phyloP scores from a whole-genome alignment of 2,888 invertebrate species.

The Allolobophora icterica region DNA sequence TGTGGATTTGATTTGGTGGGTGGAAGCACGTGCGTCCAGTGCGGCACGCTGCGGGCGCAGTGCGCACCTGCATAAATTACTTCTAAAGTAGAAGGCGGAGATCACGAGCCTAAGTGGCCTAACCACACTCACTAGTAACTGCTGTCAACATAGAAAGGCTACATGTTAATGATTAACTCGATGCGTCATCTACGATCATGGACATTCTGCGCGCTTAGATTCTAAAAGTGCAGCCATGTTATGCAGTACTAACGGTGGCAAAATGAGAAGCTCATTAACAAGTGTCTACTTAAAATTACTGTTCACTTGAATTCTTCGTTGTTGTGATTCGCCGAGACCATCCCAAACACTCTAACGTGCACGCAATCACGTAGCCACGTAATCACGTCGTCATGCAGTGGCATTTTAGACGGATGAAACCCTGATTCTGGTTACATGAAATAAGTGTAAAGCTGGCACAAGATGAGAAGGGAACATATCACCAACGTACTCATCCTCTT shows the following conservation, averaged over 20 bases:
- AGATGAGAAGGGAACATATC: background rate
- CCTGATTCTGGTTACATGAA: background rate
- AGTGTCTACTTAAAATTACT: background rate
- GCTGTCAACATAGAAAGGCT: too few species aligned
- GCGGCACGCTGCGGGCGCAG: too few species aligned
- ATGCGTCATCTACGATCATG: too few species aligned
- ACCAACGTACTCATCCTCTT: background rate
- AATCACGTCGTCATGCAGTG: background rate
- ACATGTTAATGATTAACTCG: too few species aligned
- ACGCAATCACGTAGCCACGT: background rate
- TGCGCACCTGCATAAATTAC: too few species aligned
- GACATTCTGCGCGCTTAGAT: too few species aligned
- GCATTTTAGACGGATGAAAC: background rate
- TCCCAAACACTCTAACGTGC: background rate
- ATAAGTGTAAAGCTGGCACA: background rate
- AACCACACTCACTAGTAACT: too few species aligned
- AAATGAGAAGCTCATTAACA: background rate
- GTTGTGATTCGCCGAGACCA: background rate
- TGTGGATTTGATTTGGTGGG: too few species aligned
- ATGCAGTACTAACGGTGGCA: background rate
- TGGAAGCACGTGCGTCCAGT: too few species aligned
- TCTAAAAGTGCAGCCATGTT: background rate
- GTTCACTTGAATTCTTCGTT: background rate
- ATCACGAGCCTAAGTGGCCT: too few species aligned
- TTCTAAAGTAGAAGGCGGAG: too few species aligned